Conservation (phyloP, 2,797 vertebrate genomes). For the Rousettus madagascariensis region DNA sequence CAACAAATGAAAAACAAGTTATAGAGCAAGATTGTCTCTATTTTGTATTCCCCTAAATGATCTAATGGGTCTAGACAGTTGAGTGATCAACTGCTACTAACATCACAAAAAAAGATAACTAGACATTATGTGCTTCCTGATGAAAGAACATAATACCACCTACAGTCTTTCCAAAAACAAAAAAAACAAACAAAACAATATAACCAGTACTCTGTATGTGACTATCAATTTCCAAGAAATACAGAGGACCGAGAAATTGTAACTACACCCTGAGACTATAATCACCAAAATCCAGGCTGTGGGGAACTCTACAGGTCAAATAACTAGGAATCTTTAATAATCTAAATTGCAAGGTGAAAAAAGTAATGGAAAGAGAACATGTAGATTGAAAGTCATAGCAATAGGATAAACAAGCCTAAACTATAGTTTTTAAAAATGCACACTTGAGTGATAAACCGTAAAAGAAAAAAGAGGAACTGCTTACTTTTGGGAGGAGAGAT, state of each 20-base stretch:
- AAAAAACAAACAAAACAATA: neutral
- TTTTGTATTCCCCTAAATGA: neutral
- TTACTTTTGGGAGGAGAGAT: neutral
- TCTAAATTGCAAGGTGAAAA: neutral
- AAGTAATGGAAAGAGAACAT: neutral
- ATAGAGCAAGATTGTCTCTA: neutral
- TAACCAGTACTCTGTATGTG: neutral
- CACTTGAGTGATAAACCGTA: neutral
- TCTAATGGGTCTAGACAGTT: neutral
- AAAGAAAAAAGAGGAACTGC: neutral
- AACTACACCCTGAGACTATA: neutral
- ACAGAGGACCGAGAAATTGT: neutral
- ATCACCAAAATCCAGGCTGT: neutral
- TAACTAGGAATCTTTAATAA: neutral
- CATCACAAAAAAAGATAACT: neutral
- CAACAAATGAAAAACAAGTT: neutral
- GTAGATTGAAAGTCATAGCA: neutral
- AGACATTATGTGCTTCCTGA: neutral
- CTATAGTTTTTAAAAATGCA: neutral
- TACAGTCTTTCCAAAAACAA: neutral
- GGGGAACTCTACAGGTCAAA: neutral
- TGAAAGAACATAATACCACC: neutral
- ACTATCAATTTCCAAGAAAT: constrained; percentile 16
- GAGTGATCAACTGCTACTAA: neutral
- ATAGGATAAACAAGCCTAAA: neutral